Evolutionary conservation across 2,113 vertebrate genomes (phyloP).

Genomic region (Paramormyrops kingsleyae): DNA sequence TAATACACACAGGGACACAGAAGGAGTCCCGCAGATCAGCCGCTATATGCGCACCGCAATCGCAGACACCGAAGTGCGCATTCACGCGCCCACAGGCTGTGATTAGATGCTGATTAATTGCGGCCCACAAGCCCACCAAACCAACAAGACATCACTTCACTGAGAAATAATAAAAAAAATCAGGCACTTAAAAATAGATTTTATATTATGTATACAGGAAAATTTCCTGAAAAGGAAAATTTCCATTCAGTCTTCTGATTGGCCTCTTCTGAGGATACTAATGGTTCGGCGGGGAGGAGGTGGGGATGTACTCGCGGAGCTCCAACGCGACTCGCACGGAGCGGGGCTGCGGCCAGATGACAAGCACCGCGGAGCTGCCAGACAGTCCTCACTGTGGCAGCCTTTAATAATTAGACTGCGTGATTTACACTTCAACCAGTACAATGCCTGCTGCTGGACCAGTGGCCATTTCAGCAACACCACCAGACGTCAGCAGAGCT

Average conservation of each 20-base stretch:
- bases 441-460: neutral
- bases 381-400: conserved; percentile 47
- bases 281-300: conserved; percentile 43
- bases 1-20: conserved; percentile 24
- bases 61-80: conserved; percentile 26
- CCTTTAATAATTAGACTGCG: conserved; percentile 44
- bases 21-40: conserved; percentile 32
- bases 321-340: conserved; percentile 53
- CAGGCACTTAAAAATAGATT: conserved; percentile 10
- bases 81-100: neutral
- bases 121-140: neutral
- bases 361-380: conserved; percentile 56
- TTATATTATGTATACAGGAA: neutral
- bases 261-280: conserved; percentile 42
- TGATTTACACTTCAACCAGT: conserved; percentile 50
- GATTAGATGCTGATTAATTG: neutral
- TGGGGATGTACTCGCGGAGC: conserved; percentile 45
- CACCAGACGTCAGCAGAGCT: neutral
- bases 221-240: conserved; percentile 26
- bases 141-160: neutral
- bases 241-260: conserved; percentile 35
- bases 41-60: conserved; percentile 30
- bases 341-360: conserved; percentile 54
- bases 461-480: conserved; percentile 8
- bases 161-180: neutral